A percentile compares a stretch with the other conserved stretches of the same genome.
Conservation (phyloP, 2,113 vertebrate species). For the Circaetus cinerascens region DNA sequence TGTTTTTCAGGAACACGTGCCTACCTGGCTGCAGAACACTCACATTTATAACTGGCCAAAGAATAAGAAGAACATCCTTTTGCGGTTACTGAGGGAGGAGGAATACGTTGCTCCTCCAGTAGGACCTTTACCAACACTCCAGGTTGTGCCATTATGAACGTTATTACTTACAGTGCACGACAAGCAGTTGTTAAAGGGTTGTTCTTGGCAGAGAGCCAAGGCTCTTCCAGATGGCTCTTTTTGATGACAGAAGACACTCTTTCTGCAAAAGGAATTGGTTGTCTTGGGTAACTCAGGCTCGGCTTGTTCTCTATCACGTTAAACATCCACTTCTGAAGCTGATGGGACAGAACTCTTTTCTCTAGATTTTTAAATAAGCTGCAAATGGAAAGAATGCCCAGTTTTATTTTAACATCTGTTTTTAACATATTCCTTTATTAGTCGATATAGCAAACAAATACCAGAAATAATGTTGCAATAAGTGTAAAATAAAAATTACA, state of each 20-base stretch:
- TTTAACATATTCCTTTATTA: not conserved
- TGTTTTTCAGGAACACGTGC: slow-evolving; percentile 82
- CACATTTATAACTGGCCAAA: slow-evolving; percentile 88
- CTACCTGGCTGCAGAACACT: slow-evolving; percentile 92
- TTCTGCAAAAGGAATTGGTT: slow-evolving; percentile 45
- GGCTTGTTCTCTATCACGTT: slow-evolving; percentile 43
- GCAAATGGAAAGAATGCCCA: slow-evolving; percentile 8
- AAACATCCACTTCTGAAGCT: slow-evolving; percentile 39
- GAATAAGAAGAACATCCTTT: slow-evolving; percentile 85
- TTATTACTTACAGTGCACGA: not conserved
- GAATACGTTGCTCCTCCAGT: slow-evolving; percentile 82
- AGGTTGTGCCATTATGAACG: slow-evolving; percentile 78
- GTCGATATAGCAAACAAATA: not conserved
- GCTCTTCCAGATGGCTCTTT: slow-evolving; percentile 14
- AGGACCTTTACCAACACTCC: slow-evolving; percentile 83
- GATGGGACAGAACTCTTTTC: slow-evolving; percentile 14
- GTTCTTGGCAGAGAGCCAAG: not conserved
- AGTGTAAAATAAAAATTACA: slow-evolving; percentile 28
- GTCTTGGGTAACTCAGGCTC: slow-evolving; percentile 44
- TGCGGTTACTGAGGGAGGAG: slow-evolving; percentile 89
- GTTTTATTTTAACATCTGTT: slow-evolving; percentile 27
- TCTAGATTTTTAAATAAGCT: not conserved
- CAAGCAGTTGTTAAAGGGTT: not conserved
- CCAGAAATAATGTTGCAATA: not conserved
- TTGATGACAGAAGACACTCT: slow-evolving; percentile 38